Conservation (phyloP, 2,797 vertebrate genomes). For the Bovichtus diacanthus region DNA sequence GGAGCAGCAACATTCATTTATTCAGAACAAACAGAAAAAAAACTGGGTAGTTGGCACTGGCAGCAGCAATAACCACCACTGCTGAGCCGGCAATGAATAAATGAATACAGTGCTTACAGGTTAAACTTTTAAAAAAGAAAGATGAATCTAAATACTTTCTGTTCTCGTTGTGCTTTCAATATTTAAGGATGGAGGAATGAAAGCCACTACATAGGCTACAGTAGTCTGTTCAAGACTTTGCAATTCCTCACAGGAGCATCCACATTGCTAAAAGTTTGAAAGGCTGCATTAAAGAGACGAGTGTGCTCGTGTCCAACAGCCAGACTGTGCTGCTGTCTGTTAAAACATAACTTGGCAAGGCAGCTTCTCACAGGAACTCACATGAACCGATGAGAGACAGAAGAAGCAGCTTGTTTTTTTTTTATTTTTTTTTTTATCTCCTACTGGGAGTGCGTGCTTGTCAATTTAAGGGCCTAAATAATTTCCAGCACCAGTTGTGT, state of each 20-base stretch:
- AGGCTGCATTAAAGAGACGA: conserved; percentile 21
- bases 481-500: neutral
- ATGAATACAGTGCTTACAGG: neutral
- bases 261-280: conserved; percentile 16
- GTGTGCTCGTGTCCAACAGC: conserved; percentile 1
- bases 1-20: neutral
- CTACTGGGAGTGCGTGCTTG: neutral
- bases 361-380: conserved; percentile 28
- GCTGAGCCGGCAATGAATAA: neutral
- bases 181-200: conserved; percentile 5
- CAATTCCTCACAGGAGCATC: conserved; percentile 7
- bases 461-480: neutral
- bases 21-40: neutral
- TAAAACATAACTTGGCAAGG: conserved; percentile 17
- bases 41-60: neutral
- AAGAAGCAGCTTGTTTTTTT: neutral
- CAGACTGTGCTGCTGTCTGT: neutral
- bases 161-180: conserved; percentile 16
- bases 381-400: conserved; percentile 10
- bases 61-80: neutral
- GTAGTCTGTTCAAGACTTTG: neutral
- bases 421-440: neutral
- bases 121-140: neutral
- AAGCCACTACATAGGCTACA: neutral
- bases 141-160: neutral